A percentile compares a stretch with the other conserved stretches of the same genome.
Evolutionary conservation across 2,113 vertebrate genomes (phyloP).

Genomic region (Mustela lutreola): DNA sequence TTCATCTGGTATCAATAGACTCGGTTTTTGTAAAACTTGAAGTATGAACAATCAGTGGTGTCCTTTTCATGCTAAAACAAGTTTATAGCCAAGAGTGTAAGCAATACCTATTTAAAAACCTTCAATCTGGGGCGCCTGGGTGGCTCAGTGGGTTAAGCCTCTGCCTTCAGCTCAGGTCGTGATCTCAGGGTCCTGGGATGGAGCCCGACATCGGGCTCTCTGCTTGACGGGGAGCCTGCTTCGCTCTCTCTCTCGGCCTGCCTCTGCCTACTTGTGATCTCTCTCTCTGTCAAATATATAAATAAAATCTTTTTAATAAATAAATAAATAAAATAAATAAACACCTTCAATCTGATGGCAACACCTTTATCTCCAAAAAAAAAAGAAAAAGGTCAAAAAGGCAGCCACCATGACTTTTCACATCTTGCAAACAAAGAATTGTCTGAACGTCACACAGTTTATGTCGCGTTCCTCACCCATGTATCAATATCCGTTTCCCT

Average conservation of each 20-base stretch:
- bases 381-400: neutral
- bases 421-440: neutral
- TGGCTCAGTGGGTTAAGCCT: too few relatives aligned
- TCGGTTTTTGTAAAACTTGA: neutral
- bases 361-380: neutral
- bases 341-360: neutral
- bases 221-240: too few relatives aligned
- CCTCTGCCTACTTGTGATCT: too few relatives aligned
- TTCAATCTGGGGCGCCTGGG: neutral
- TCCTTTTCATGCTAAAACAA: neutral
- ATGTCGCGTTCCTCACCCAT: neutral
- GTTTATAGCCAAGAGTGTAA: neutral
- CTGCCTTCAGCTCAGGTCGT: too few relatives aligned
- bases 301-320: too few relatives aligned
- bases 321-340: too few relatives aligned
- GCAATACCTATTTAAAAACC: neutral
- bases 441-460: neutral
- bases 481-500: neutral
- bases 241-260: too few relatives aligned
- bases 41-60: neutral
- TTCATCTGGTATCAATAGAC: neutral
- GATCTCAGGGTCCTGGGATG: too few relatives aligned
- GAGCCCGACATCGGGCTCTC: too few relatives aligned
- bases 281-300: too few relatives aligned
- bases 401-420: neutral